Evolutionary conservation across 2,888 invertebrate species (phyloP), one percentile per base, ranked within the genome.

Genomic region (Dorcus parallelipipedus): DNA sequence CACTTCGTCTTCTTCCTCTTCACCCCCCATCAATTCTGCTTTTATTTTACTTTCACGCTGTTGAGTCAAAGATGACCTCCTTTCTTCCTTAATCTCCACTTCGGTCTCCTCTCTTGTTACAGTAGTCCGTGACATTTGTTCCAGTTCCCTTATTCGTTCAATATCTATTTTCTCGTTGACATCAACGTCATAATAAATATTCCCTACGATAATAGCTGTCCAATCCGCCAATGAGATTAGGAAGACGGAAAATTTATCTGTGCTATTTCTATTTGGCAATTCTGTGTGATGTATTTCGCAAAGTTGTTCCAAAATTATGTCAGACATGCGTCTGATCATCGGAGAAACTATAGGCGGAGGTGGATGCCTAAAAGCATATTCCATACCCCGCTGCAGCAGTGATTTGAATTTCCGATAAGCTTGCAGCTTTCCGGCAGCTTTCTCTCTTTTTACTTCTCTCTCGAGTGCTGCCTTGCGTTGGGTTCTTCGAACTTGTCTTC

Each of bases 251-350:
- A 62, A 42, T 55, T 68, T 64, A 61, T 67, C 68, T 20, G 23
- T 59, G 39, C 63, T 59, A 7, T 60, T 54, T 91, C 91, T 84
- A 95, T 97, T 78, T 91, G 97, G 84, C 89, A 96, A 79, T 87
- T 90, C 82, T 92, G 97, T 76, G 93, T 96, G 93, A 91, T 95
- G 74, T 67, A 85, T 78, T 64, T 83, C 81, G 55, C 84, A 83
- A 4, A 85, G 79, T 64, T 83, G 77, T 64, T 83, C 82, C 64
- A 84, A 69, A 14, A 85, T 81, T 3, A 83, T 81, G 63, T 85
- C 83, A 3, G 85, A 83, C 48, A 84, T 80, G 64, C 82, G 82
- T 53, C 84, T 74, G 60, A 85, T 65, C 60, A 84, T 75, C 45
- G 84, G 83, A 0, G 84, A 82, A 2, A 84, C 81, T 61, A 85